Percentiles rank a stretch among this genome's conserved stretches.
These are phyloP conservation scores for Pelecanus crispus DNA, from an alignment of 2,113 vertebrate genomes.

Conservation along the genomic window DNA sequence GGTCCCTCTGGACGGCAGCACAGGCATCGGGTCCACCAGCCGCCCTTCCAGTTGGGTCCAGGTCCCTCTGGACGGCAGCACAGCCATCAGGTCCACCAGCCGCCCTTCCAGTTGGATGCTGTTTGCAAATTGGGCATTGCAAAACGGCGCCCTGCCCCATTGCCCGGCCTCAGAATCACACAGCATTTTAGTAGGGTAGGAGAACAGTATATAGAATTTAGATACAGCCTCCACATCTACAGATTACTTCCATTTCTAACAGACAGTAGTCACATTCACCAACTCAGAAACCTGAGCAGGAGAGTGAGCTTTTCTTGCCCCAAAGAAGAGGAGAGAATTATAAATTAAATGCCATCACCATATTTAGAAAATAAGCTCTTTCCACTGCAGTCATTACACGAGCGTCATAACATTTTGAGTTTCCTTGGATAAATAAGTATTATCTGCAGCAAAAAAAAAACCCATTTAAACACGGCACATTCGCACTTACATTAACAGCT, in stretches of 20 bases:
- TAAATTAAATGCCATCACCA: slow-evolving; percentile 22
- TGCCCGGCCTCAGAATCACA: not conserved
- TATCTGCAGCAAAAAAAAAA: not conserved
- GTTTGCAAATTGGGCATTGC: not conserved
- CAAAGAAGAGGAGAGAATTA: not conserved
- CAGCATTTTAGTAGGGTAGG: rapidly evolving
- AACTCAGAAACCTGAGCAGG: not conserved
- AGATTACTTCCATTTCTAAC: not conserved
- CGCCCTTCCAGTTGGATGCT: not conserved
- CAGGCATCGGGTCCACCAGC: too few species aligned
- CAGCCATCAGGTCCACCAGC: not conserved
- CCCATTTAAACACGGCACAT: not conserved
- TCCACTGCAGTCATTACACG: not conserved
- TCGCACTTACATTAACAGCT: not conserved
- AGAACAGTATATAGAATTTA: not conserved
- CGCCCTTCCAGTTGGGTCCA: too few species aligned
- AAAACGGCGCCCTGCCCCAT: not conserved
- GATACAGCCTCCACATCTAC: not conserved
- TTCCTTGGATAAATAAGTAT: not conserved
- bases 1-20: not conserved
- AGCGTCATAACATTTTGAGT: slow-evolving; percentile 6
- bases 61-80: not conserved
- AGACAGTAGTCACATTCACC: not conserved
- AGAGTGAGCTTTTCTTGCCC: not conserved
- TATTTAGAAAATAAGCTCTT: slow-evolving; percentile 23